Conservation (phyloP, 2,113 vertebrate species). For the Eonycteris spelaea region DNA sequence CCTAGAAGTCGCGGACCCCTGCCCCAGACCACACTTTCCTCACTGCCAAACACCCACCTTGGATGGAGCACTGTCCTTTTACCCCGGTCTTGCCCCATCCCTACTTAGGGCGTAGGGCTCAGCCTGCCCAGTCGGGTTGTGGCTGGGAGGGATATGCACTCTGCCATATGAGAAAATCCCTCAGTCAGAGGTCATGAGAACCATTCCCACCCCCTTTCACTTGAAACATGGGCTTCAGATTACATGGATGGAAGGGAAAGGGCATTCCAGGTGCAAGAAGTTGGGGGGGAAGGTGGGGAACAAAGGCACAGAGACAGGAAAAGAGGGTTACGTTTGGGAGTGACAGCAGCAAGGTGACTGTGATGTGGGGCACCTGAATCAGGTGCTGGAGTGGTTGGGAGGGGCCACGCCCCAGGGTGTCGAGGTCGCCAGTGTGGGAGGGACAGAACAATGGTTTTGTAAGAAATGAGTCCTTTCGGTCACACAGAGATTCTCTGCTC, state of each 20-base stretch:
- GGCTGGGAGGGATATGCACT: not conserved
- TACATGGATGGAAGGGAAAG: not conserved
- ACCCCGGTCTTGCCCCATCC: not conserved
- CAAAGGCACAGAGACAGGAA: not conserved
- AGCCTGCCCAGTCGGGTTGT: not conserved
- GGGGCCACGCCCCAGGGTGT: not conserved
- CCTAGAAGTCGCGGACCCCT: too few species aligned
- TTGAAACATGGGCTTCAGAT: not conserved
- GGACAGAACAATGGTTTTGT: not conserved
- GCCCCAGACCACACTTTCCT: not conserved
- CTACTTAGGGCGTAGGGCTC: not conserved
- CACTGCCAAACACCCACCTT: not conserved
- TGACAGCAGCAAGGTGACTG: not conserved
- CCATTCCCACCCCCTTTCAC: not conserved
- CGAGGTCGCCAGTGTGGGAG: not conserved
- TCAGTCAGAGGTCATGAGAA: not conserved
- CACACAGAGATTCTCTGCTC: not conserved
- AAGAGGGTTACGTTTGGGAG: not conserved
- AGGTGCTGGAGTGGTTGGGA: not conserved
- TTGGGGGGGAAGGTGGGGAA: not conserved
- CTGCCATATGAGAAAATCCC: not conserved
- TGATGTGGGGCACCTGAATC: not conserved
- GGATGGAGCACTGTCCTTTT: not conserved
- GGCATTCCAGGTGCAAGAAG: not conserved
- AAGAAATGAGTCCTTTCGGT: not conserved